Percentiles rank a stretch among this genome's conserved stretches.
These are phyloP conservation scores for Scaptomyza parva DNA, from an alignment of 2,888 invertebrate genomes.

Conservation along the genomic window DNA sequence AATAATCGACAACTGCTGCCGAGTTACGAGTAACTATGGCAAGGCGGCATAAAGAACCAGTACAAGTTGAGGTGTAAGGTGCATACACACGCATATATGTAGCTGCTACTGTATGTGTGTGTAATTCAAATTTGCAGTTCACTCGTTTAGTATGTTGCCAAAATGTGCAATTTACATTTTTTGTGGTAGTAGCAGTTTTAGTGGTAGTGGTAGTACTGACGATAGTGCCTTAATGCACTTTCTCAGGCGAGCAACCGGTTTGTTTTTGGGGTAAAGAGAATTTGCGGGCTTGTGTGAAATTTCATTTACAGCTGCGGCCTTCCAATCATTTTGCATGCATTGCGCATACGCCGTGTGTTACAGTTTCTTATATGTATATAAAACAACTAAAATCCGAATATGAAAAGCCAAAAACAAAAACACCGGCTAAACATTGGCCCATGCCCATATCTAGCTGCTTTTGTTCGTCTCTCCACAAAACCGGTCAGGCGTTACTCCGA, in stretches of 20 bases:
- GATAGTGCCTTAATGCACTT: conserved; percentile 70
- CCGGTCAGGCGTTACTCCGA: conserved; percentile 51
- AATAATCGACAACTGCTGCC: conserved; percentile 52
- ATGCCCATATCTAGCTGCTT: conserved; percentile 44
- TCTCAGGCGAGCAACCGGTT: conserved; percentile 72
- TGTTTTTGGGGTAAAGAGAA: conserved; percentile 66
- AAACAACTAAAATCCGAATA: conserved; percentile 27
- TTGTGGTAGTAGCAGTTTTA: conserved; percentile 23
- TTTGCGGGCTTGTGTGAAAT: conserved; percentile 68
- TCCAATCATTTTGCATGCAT: conserved; percentile 70
- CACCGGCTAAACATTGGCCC: conserved; percentile 53
- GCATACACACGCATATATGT: conserved; percentile 22
- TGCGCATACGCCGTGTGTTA: conserved; percentile 75
- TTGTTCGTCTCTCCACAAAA: conserved; percentile 32
- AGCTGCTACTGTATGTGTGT: conserved; percentile 28
- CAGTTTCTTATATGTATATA: conserved; percentile 48
- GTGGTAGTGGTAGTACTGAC: background rate
- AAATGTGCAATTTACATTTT: conserved; percentile 74
- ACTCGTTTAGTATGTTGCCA: conserved; percentile 43
- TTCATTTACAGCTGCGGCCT: conserved; percentile 65
- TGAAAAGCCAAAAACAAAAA: conserved; percentile 36
- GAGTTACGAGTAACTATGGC: conserved; percentile 53
- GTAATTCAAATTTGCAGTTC: conserved; percentile 23
- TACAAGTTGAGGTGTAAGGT: conserved; percentile 53
- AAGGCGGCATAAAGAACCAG: conserved; percentile 56